These are phyloP conservation scores for Syngnathus scovelli DNA, from an alignment of 2,113 vertebrate species.

Conservation along the genomic window DNA sequence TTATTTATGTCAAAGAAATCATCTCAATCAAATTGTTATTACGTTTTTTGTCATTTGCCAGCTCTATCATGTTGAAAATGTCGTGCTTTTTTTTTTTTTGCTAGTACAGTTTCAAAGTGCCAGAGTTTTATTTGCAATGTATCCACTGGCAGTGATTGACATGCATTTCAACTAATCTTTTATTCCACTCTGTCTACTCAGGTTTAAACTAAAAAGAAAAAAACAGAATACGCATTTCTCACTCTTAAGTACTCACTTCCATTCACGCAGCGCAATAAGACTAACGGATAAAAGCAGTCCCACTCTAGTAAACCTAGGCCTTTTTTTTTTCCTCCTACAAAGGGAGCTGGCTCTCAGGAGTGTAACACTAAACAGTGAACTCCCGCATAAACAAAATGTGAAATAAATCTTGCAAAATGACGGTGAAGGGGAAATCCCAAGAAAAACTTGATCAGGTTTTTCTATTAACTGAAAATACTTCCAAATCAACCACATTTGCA, in stretches of 20 bases:
- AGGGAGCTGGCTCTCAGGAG: slow-evolving; percentile 51
- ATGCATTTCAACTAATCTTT: slow-evolving; percentile 25
- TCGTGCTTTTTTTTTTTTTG: slow-evolving; percentile 25
- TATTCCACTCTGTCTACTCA: slow-evolving; percentile 19
- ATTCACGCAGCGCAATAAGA: slow-evolving; percentile 58
- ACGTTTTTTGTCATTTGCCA: slow-evolving; percentile 29
- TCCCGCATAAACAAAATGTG: slow-evolving; percentile 36
- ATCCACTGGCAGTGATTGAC: slow-evolving; percentile 21
- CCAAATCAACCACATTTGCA: too few relatives aligned
- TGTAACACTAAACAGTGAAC: slow-evolving; percentile 30
- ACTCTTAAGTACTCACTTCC: slow-evolving; percentile 49
- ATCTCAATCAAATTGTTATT: slow-evolving; percentile 59
- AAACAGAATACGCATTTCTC: slow-evolving; percentile 54
- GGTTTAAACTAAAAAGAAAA: slow-evolving; percentile 14
- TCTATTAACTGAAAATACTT: too few relatives aligned
- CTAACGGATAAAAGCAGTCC: slow-evolving; percentile 66
- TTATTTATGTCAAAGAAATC: slow-evolving; percentile 53
- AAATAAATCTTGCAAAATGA: slow-evolving; percentile 1
- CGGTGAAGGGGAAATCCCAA: slow-evolving; percentile 21
- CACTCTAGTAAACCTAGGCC: slow-evolving; percentile 53
- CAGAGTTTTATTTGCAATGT: slow-evolving; percentile 11
- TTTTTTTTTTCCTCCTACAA: slow-evolving; percentile 51
- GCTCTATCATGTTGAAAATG: slow-evolving; percentile 41
- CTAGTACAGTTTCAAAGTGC: slow-evolving; percentile 39
- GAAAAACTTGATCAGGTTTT: not conserved